phyloP scores from a whole-genome alignment of 1,140 invertebrate species.

The Drosophila mayri region DNA sequence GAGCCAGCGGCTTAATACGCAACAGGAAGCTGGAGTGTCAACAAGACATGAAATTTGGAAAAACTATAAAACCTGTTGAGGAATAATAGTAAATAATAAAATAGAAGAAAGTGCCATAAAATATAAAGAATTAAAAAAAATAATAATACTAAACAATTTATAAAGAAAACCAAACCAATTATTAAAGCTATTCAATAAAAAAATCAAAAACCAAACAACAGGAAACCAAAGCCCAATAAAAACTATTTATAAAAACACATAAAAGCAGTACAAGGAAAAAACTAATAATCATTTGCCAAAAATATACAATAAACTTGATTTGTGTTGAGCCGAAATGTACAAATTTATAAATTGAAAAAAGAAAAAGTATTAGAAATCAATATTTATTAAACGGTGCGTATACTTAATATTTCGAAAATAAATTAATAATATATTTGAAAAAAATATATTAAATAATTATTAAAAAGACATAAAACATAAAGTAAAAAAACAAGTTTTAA shows the following conservation, averaged over 20 bases:
- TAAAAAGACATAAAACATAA: background rate
- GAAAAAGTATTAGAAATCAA: background rate
- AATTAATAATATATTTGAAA: background rate
- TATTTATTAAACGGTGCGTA: background rate
- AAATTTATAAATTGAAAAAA: background rate
- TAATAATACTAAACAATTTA: background rate
- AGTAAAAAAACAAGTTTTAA: background rate
- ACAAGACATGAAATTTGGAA: constrained; percentile 35
- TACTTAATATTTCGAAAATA: background rate
- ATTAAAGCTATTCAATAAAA: background rate
- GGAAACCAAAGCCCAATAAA: constrained; percentile 9
- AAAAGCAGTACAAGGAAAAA: constrained; percentile 8
- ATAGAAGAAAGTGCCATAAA: background rate
- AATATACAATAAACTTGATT: background rate
- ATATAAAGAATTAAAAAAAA: background rate
- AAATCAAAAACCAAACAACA: constrained; percentile 19
- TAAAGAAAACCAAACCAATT: constrained; percentile 1
- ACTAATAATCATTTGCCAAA: constrained; percentile 13
- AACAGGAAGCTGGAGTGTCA: constrained; percentile 66
- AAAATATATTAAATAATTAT: background rate
- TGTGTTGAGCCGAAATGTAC: background rate
- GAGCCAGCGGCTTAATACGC: constrained; percentile 68
- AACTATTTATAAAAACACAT: background rate
- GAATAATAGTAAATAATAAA: constrained; percentile 2
- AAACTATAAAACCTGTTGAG: background rate